phyloP scores from a whole-genome alignment of 1,140 invertebrate species.

The Danaus melanippus region DNA sequence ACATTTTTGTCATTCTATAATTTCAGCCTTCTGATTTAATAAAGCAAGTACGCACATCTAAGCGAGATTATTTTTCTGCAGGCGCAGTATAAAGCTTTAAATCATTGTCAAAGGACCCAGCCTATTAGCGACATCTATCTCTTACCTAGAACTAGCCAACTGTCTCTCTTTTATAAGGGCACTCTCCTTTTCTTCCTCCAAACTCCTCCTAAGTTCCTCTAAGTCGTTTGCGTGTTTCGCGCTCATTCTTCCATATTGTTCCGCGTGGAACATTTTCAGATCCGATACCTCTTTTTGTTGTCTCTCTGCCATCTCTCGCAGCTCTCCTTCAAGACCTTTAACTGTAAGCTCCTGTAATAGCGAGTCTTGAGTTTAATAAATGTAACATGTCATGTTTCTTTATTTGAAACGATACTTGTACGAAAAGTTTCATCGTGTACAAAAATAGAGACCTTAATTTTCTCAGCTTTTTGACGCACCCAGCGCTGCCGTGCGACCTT shows the following conservation, averaged over 20 bases:
- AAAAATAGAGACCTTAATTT: conserved; percentile 47
- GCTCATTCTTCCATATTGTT: conserved; percentile 38
- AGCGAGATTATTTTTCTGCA: no score
- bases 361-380: not conserved
- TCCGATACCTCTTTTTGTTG: conserved; percentile 61
- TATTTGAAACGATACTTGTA: no score
- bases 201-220: conserved; percentile 40
- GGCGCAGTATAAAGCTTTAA: no score
- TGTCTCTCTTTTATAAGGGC: conserved; percentile 58
- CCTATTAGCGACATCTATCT: not conserved
- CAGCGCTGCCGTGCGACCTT: conserved; percentile 61
- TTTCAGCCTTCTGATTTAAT: no score
- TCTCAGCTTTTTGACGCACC: conserved; percentile 64
- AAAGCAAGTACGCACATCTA: no score
- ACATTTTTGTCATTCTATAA: no score
- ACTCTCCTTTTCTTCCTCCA: conserved; percentile 52
- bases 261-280: conserved; percentile 56
- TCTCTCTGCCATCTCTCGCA: conserved; percentile 63
- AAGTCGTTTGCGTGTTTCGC: conserved; percentile 47
- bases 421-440: not conserved
- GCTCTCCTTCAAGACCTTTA: conserved; percentile 64
- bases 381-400: not conserved
- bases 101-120: no score
- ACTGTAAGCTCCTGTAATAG: conserved; percentile 61
- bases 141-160: conserved; percentile 49